Percentiles rank a stretch among this genome's conserved stretches.
Conservation (phyloP, 2,113 vertebrate species). For the Pseudopodoces humilis region DNA sequence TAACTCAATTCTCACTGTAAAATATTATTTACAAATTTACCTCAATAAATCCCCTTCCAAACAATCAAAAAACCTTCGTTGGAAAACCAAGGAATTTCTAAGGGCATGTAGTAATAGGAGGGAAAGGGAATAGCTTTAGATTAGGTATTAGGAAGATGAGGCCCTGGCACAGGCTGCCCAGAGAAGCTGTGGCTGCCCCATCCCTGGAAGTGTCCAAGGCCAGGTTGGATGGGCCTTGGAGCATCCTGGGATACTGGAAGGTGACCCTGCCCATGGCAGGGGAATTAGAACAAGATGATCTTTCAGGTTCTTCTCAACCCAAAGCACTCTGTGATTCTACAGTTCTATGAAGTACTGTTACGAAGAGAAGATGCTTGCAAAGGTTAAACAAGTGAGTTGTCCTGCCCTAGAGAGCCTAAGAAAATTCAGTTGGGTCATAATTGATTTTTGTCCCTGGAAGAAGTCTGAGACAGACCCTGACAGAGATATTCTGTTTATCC, state of each 20-base stretch:
- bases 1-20: background rate
- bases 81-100: background rate
- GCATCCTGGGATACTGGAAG: background rate
- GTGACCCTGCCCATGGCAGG: background rate
- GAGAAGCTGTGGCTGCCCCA: background rate
- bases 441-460: background rate
- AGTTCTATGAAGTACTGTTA: background rate
- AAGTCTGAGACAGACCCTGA: background rate
- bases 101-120: too few relatives aligned
- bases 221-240: rapidly evolving
- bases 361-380: background rate
- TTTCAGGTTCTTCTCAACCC: background rate
- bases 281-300: background rate
- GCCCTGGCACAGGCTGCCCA: background rate
- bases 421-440: background rate
- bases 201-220: background rate
- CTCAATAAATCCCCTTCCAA: background rate
- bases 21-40: background rate
- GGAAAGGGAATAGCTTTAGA: background rate
- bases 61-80: background rate
- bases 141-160: background rate
- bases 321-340: background rate
- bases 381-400: background rate
- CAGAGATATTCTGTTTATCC: background rate
- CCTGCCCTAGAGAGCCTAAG: background rate